Evolutionary conservation across 2,113 vertebrate genomes (phyloP).

Genomic region (Girardinichthys multiradiatus): DNA sequence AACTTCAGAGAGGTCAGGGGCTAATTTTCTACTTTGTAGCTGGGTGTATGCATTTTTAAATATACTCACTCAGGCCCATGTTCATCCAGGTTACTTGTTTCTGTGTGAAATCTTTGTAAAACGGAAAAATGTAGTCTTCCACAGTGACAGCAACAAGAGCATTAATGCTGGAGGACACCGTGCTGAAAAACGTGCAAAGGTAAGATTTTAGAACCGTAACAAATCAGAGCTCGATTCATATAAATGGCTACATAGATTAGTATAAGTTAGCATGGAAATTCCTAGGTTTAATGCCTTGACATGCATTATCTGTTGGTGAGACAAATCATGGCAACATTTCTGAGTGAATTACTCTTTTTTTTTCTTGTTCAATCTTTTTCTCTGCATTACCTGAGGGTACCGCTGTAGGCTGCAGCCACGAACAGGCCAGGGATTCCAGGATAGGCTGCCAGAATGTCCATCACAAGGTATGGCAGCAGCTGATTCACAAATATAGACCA

Average conservation of each 20-base stretch:
- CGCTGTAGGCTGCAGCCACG: slow-evolving; percentile 95
- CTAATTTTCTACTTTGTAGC: background rate
- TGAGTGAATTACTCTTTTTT: background rate
- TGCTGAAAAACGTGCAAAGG: slow-evolving; percentile 75
- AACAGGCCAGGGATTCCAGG: slow-evolving; percentile 95
- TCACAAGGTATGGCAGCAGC: slow-evolving; percentile 93
- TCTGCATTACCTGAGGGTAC: slow-evolving; percentile 90
- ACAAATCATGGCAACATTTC: background rate
- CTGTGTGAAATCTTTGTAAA: slow-evolving; percentile 76
- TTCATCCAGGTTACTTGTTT: slow-evolving; percentile 84
- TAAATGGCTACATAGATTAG: background rate
- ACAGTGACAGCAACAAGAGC: slow-evolving; percentile 90
- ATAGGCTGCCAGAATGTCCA: slow-evolving; percentile 89
- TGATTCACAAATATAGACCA: slow-evolving; percentile 57
- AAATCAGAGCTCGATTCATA: background rate
- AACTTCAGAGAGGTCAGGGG: background rate
- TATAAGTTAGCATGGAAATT: background rate
- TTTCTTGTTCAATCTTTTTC: slow-evolving; percentile 1
- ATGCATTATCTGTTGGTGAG: background rate
- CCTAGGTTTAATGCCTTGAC: background rate
- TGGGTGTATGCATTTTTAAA: background rate
- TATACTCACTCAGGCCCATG: slow-evolving; percentile 91
- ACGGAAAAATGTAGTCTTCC: slow-evolving; percentile 85
- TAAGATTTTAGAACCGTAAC: slow-evolving; percentile 3
- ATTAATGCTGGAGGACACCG: slow-evolving; percentile 92